Evolutionary conservation across 2,113 vertebrate genomes (phyloP).

Genomic region (Apaloderma vittatum): DNA sequence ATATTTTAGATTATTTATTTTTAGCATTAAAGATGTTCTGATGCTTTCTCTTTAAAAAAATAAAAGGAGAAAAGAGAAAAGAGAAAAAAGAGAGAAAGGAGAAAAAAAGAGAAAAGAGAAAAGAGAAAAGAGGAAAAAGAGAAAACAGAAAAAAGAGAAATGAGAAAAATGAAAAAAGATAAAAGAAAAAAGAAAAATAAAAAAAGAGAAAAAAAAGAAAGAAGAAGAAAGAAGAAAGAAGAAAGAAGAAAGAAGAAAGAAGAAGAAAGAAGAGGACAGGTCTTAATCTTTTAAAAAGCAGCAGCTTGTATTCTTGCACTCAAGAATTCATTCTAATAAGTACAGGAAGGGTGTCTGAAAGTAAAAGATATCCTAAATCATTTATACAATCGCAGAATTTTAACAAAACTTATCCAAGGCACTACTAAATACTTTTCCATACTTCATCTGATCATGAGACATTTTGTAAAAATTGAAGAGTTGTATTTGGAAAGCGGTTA

Average conservation of each 20-base stretch:
- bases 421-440: not conserved
- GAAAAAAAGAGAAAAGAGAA: no score
- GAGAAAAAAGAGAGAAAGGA: no score
- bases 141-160: no score
- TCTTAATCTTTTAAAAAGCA: not conserved
- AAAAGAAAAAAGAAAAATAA: no score
- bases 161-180: no score
- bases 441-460: not conserved
- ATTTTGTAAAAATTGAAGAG: not conserved
- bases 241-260: no score
- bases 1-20: no score
- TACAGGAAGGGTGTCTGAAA: not conserved
- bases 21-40: not conserved
- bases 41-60: not conserved
- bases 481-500: not conserved
- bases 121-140: no score
- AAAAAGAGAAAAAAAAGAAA: no score
- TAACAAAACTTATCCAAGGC: not conserved
- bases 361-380: not conserved
- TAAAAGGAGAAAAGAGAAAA: no score
- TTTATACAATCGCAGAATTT: not conserved
- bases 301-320: not conserved
- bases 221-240: no score
- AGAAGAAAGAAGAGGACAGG: not conserved
- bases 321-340: not conserved